These are phyloP conservation scores for Drosophila malerkotliana DNA, from an alignment of 1,140 invertebrate genomes.

Conservation along the genomic window DNA sequence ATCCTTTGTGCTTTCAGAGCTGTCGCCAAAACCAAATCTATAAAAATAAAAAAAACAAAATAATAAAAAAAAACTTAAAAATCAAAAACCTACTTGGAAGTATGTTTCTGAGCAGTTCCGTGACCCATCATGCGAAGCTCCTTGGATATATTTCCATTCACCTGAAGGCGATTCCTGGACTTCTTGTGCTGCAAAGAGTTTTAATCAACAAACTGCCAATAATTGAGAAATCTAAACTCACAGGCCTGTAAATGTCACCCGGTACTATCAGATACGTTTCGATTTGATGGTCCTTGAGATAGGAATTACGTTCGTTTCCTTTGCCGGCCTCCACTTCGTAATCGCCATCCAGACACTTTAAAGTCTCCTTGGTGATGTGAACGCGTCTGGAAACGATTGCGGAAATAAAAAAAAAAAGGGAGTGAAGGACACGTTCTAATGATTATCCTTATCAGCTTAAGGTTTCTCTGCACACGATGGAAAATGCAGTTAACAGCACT, in stretches of 20 bases:
- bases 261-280: conserved; percentile 96
- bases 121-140: conserved; percentile 95
- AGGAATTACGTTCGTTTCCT: conserved; percentile 92
- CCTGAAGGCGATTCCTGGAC: conserved; percentile 86
- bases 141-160: conserved; percentile 93
- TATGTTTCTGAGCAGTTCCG: conserved; percentile 88
- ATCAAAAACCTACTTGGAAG: conserved; percentile 86
- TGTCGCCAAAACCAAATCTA: conserved; percentile 88
- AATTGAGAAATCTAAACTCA: conserved; percentile 79
- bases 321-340: conserved; percentile 95
- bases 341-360: conserved; percentile 92
- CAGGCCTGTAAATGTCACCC: conserved; percentile 88
- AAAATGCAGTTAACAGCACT: conserved; percentile 32
- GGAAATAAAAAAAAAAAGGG: neutral
- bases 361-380: conserved; percentile 96
- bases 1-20: conserved; percentile 87
- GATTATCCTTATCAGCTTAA: conserved; percentile 26
- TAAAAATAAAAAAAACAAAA: neutral
- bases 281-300: conserved; percentile 96
- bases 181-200: conserved; percentile 76
- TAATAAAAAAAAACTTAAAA: too few relatives aligned
- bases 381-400: conserved; percentile 88
- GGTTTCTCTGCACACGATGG: conserved; percentile 5
- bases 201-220: neutral
- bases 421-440: conserved; percentile 24